Evolutionary conservation across 2,797 vertebrate genomes (phyloP).

Genomic region (Forpus xanthops): DNA sequence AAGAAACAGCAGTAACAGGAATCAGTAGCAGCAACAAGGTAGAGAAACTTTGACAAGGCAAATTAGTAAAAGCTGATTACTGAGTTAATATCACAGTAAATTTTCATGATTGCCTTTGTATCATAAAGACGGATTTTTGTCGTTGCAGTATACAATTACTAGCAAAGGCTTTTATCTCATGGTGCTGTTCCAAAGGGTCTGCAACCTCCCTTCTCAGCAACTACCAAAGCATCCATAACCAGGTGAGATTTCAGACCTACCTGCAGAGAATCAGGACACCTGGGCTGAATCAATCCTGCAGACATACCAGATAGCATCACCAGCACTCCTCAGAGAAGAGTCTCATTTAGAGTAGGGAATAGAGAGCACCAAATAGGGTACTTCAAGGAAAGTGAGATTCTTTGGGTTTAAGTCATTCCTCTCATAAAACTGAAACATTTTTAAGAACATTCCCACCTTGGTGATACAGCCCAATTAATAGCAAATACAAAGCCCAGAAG

Average conservation of each 20-base stretch:
- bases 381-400: neutral
- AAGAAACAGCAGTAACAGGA: neutral
- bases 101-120: neutral
- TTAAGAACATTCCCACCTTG: neutral
- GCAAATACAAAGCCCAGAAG: neutral
- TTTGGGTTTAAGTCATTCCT: neutral
- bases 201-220: neutral
- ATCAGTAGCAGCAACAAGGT: neutral
- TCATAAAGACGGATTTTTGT: neutral
- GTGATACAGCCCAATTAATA: neutral
- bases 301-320: neutral
- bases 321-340: neutral
- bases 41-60: neutral
- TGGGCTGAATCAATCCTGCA: neutral
- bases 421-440: neutral
- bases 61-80: neutral
- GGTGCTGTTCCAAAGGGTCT: neutral
- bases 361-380: neutral
- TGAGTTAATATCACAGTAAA: neutral
- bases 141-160: fast-evolving
- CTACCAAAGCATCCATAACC: neutral
- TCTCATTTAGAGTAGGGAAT: neutral
- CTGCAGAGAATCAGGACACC: neutral
- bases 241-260: neutral
- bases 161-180: neutral